Evolutionary conservation across 2,888 invertebrate species (phyloP), one percentile per base, ranked within the genome.

Genomic region (Polyommatus iphigenia): DNA sequence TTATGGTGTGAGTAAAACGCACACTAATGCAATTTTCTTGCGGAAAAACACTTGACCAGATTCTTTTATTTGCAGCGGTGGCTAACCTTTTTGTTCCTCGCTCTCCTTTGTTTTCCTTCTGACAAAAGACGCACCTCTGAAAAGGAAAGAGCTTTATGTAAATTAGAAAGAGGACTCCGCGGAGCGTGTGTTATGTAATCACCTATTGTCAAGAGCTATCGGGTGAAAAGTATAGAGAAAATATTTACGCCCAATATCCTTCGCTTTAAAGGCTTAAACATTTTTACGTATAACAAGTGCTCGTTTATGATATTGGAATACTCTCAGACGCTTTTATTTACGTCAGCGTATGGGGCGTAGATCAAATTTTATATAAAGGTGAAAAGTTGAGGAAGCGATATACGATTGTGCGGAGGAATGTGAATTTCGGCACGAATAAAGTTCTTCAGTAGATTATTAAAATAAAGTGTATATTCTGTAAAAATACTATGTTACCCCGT

Each of bases 81-180:
- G 73, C 62, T 46, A 72, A 76, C 77, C 81, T 79, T 80, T 80
- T 83, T 81, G 83, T 83, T 82, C 54, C 75, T 29, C 72, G 71
- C 80, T 83, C 82, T 85, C 85, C 87, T 90, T 91, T 91, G 91
- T 90, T 89, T 90, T 86, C 84, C 83, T 85, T 86, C 84, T 85
- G 85, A 90, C 89, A 89, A 89, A 89, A 89, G 90, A 88, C 87
- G 88, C 86, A 89, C 89, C 89, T 89, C 88, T 87, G 85, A 84
- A 87, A 87, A 88, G 87, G 87, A 88, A 90, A 87, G 86, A 84
- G 84, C 88, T 87, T 89, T 90, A 90, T 89, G 90, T 87, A 90
- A 91, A 90, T 90, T 87, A 87, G 86, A 86, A 87, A 87, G 85
- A 85, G 84, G 84, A 85, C 84, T 85, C 81, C 78, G 62, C 50